Percentiles rank a stretch among this genome's conserved stretches.
These are phyloP conservation scores for Littorina saxatilis DNA, from an alignment of 1,140 invertebrate genomes.

Conservation along the genomic window DNA sequence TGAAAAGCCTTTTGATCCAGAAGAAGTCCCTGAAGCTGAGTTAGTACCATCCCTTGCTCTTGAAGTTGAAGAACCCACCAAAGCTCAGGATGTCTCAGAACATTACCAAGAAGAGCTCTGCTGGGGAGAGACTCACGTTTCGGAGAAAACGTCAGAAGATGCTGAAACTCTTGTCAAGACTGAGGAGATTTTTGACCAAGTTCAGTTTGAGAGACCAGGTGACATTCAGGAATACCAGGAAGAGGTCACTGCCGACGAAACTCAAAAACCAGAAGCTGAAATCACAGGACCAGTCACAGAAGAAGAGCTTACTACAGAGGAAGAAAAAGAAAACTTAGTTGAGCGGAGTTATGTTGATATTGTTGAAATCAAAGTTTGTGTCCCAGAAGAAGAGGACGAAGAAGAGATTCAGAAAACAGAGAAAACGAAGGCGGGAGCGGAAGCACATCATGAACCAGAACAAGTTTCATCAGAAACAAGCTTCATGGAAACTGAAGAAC, in stretches of 20 bases:
- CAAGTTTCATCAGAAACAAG: constrained; percentile 63
- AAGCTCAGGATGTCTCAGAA: background rate
- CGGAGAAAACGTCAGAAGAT: too few species aligned
- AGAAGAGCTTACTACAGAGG: constrained; percentile 24
- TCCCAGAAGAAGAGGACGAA: constrained; percentile 60
- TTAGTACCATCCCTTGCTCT: background rate
- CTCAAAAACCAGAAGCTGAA: constrained; percentile 20
- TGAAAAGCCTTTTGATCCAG: too few species aligned
- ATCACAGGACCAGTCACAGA: constrained; percentile 26
- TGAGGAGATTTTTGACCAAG: background rate
- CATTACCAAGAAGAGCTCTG: too few species aligned
- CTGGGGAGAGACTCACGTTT: too few species aligned
- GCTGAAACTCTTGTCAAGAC: too few species aligned
- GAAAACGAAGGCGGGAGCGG: background rate
- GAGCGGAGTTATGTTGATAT: background rate
- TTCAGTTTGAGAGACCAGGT: background rate
- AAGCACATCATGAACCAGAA: constrained; percentile 21
- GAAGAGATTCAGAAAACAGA: constrained; percentile 50
- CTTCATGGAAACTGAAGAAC: background rate
- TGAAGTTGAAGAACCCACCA: background rate
- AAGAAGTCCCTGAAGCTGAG: background rate
- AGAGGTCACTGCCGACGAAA: constrained; percentile 10
- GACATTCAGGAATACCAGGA: background rate
- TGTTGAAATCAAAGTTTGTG: constrained; percentile 27
- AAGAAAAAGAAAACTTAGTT: constrained; percentile 28